phyloP scores from a whole-genome alignment of 1,140 invertebrate genomes.

The Arion vulgaris region DNA sequence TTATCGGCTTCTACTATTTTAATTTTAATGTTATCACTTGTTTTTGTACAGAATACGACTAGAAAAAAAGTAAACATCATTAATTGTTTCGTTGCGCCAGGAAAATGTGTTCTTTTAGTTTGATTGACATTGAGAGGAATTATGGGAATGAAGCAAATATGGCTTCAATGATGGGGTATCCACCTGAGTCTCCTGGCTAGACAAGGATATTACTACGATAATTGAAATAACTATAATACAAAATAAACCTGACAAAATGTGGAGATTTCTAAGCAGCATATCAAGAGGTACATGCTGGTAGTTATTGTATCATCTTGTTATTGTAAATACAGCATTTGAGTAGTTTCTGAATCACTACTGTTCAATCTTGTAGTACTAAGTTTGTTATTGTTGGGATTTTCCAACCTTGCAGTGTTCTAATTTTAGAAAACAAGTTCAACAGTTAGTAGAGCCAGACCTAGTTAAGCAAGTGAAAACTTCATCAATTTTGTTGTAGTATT shows the following conservation, averaged over 20 bases:
- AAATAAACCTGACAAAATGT: not conserved
- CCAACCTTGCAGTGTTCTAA: not conserved
- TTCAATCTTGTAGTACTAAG: too few species aligned
- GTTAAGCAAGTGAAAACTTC: too few species aligned
- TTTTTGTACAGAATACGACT: too few species aligned
- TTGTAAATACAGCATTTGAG: too few species aligned
- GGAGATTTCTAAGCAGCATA: conserved; percentile 26
- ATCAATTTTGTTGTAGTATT: too few species aligned
- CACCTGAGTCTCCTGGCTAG: conserved; percentile 7
- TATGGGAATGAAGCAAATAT: not conserved
- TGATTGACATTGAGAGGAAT: not conserved
- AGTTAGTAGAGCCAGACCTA: too few species aligned
- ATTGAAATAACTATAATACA: not conserved
- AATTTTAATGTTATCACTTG: too few species aligned
- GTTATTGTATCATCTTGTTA: not conserved
- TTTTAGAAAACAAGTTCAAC: not conserved
- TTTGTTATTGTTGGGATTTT: not conserved
- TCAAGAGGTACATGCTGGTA: not conserved
- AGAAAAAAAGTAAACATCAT: too few species aligned
- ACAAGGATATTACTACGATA: not conserved
- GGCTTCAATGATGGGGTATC: not conserved
- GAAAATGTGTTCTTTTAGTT: not conserved
- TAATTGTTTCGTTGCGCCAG: not conserved
- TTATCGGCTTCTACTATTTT: too few species aligned
- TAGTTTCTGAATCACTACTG: too few species aligned